Percentiles rank a stretch among this genome's conserved stretches.
Evolutionary conservation across 2,113 vertebrate genomes (phyloP).

Genomic region (Columba livia): DNA sequence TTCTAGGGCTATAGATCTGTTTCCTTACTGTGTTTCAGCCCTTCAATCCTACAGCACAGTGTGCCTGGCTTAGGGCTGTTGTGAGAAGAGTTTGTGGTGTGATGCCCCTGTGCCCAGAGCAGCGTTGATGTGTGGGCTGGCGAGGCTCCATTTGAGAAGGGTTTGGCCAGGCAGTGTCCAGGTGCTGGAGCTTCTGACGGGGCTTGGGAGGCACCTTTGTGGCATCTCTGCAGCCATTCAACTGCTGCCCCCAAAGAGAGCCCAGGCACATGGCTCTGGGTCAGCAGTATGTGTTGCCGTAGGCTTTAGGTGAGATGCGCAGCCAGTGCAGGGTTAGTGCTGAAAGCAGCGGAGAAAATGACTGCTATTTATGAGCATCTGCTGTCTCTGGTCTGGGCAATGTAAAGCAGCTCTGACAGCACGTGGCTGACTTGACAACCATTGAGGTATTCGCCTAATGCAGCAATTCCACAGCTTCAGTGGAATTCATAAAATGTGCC

Average conservation of each 20-base stretch:
- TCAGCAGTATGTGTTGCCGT: neutral
- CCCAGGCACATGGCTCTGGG: neutral
- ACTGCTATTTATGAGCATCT: neutral
- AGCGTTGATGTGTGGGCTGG: neutral
- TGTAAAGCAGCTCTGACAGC: neutral
- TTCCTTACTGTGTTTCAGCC: neutral
- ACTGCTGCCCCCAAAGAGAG: neutral
- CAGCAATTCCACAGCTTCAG: constrained; percentile 6
- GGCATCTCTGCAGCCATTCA: neutral
- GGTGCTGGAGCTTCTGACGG: fast-evolving
- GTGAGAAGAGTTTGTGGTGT: neutral
- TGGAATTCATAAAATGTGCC: neutral
- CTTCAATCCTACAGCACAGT: neutral
- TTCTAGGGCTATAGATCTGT: neutral
- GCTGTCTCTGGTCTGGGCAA: neutral
- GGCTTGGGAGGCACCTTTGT: neutral
- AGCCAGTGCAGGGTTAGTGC: neutral
- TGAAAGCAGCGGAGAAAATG: neutral
- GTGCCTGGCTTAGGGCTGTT: neutral
- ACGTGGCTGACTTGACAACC: neutral
- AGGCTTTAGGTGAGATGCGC: neutral
- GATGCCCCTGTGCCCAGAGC: too few species aligned
- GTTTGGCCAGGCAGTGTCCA: fast-evolving
- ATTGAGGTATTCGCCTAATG: neutral
- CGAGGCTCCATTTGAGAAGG: neutral